phyloP scores from a whole-genome alignment of 2,888 invertebrate genomes.

The Eupsilia transversa region DNA sequence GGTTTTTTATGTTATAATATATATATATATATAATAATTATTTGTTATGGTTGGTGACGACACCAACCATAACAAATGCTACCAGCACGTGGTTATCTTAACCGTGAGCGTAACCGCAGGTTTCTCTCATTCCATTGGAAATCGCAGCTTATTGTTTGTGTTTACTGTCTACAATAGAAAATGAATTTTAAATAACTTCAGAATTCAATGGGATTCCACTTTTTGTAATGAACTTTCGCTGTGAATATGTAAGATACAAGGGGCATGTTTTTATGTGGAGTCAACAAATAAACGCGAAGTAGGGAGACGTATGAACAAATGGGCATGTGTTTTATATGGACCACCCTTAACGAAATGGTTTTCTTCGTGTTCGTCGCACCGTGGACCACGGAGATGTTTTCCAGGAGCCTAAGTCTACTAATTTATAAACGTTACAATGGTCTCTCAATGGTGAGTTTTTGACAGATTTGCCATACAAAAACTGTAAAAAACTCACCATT shows the following conservation, averaged over 20 bases:
- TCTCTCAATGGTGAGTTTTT: too few relatives aligned
- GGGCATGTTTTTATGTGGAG: background rate
- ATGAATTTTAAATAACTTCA: slow-evolving; percentile 57
- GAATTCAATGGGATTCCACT: slow-evolving; percentile 59
- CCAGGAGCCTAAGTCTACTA: too few relatives aligned
- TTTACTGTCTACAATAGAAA: slow-evolving; percentile 63
- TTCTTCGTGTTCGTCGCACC: too few relatives aligned
- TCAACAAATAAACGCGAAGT: slow-evolving; percentile 4
- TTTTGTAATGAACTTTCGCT: slow-evolving; percentile 62
- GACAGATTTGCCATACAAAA: too few relatives aligned
- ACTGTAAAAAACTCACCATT: too few relatives aligned
- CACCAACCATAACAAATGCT: slow-evolving; percentile 5
- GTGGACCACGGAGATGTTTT: background rate
- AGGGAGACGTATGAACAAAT: background rate
- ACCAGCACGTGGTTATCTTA: slow-evolving; percentile 31
- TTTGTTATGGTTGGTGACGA: too few relatives aligned
- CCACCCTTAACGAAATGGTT: background rate
- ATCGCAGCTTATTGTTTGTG: slow-evolving; percentile 63
- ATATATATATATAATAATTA: too few relatives aligned
- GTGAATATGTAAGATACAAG: slow-evolving; percentile 26
- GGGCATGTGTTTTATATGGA: too few relatives aligned
- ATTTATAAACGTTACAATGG: too few relatives aligned
- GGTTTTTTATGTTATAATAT: too few relatives aligned
- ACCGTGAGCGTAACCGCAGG: slow-evolving; percentile 47
- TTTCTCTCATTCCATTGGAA: slow-evolving; percentile 66